A percentile compares a stretch with the other conserved stretches of the same genome.
Conservation (phyloP, 2,888 invertebrate genomes). For the Monoplex corrugatus region DNA sequence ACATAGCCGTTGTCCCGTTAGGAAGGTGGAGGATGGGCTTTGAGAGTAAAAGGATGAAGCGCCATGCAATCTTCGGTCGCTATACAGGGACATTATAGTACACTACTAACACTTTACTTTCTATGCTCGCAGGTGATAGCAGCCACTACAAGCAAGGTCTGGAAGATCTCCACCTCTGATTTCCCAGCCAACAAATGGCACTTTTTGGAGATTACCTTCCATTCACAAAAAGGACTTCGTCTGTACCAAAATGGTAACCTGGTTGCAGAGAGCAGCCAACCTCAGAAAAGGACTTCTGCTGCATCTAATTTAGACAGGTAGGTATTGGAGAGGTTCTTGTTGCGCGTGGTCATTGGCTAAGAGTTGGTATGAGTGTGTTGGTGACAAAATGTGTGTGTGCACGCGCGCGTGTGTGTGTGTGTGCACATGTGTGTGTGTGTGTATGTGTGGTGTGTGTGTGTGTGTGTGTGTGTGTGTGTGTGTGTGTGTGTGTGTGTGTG, state of each 20-base stretch:
- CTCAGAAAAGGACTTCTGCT: background rate
- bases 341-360: background rate
- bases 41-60: background rate
- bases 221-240: slow-evolving; percentile 67
- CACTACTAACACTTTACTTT: background rate
- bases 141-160: slow-evolving; percentile 66
- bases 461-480: background rate
- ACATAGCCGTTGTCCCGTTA: no score
- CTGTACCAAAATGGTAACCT: slow-evolving; percentile 68
- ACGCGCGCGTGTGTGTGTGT: background rate
- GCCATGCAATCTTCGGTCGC: no score
- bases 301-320: slow-evolving; percentile 21
- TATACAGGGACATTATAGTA: no score
- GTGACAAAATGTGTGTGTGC: background rate
- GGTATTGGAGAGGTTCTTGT: no score
- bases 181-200: slow-evolving; percentile 68
- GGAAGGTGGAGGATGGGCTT: no score
- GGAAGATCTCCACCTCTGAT: slow-evolving; percentile 65
- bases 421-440: background rate
- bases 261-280: slow-evolving; percentile 45
- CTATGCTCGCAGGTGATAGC: slow-evolving; percentile 62
- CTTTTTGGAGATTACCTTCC: slow-evolving; percentile 74
- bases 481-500: background rate
- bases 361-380: background rate
- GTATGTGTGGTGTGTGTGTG: background rate